Base-by-base conservation (phyloP, 1,140 invertebrate species). In the Cyclina sinensis region DNA sequence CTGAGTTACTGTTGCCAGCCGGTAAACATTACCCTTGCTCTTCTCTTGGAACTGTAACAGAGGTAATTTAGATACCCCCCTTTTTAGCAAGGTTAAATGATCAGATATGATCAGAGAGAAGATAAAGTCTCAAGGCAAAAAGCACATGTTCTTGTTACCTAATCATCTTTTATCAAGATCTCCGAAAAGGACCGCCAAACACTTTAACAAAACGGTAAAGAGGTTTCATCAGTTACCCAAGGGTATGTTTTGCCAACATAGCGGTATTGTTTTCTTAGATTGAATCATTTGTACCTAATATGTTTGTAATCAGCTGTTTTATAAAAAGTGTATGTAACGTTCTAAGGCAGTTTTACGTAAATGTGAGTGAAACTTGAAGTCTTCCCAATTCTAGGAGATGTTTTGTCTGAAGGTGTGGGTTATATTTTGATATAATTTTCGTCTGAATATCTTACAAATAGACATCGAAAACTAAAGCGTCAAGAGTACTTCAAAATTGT, bases 131-230 rank as follows among this genome's bases (percentile, higher is more conserved):
- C 57, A 62, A 62, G n/a, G 24, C 5, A 18, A 62, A 57, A 62
- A 62, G n/a, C 57, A 62, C 57, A 62, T 62, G 57, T 62, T 27
- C 24, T 62, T 62, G 57, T 62, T 62, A 62, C 27, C 57, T 62
- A 18, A 4, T 5, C 24, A 62, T 62, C 57, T 62, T 62, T 62
- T 18, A 62, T 62, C n/a, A n/a, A 62, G 57, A 62, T 62, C 57
- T 9, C 57, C 21, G 9, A 62, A 62, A 62, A 62, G 24, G 57
- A 62, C 57, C 57, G 57, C 57, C n/a, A 62, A 62, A 27, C 57
- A 27, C 57, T 62, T 62, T 27, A 62, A 27, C 18, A 27, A 62
- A 62, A 62, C 57, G 57, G 57, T 27, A 62, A 62, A 62, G 24
- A 62, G 18, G 18, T 62, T 27, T 18, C n/a, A 62, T 62, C 57